phyloP scores from a whole-genome alignment of 2,888 invertebrate species.

The Lottia gigantea region DNA sequence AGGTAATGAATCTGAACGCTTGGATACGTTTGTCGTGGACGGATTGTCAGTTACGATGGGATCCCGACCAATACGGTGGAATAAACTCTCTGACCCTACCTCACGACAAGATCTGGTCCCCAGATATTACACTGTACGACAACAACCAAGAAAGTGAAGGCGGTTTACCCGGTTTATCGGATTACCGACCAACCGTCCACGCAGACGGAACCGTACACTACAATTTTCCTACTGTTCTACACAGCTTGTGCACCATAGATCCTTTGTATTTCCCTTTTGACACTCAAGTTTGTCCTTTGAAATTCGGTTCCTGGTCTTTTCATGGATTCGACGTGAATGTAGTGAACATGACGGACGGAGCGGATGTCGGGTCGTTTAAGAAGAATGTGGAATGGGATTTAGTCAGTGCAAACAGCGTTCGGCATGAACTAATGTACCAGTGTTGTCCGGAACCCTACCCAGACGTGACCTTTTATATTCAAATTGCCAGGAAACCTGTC shows the following conservation, averaged over 20 bases:
- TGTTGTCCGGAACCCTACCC: conserved; percentile 21
- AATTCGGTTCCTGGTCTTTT: conserved; percentile 11
- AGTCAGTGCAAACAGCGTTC: not conserved
- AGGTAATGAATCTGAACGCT: too few relatives aligned
- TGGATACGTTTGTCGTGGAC: conserved; percentile 27
- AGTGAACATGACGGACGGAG: not conserved
- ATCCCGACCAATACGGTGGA: conserved; percentile 27
- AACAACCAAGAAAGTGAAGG: conserved; percentile 62
- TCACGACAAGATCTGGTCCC: conserved; percentile 36
- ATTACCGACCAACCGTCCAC: conserved; percentile 70
- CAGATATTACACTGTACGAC: conserved; percentile 45
- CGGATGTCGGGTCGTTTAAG: conserved; percentile 10
- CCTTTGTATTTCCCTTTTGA: conserved; percentile 73
- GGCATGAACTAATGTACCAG: conserved; percentile 12
- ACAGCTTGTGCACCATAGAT: conserved; percentile 71
- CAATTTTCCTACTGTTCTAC: conserved; percentile 72
- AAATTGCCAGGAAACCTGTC: conserved; percentile 26
- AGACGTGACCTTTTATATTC: conserved; percentile 22
- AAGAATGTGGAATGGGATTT: conserved; percentile 19
- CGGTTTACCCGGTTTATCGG: conserved; percentile 71
- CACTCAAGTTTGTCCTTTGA: conserved; percentile 61
- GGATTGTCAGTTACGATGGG: conserved; percentile 42
- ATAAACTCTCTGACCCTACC: conserved; percentile 30
- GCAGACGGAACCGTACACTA: conserved; percentile 71
- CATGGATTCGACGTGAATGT: too few relatives aligned